Percentiles rank a stretch among this genome's conserved stretches.
phyloP scores from a whole-genome alignment of 1,140 invertebrate genomes.

The Ctenoplectra terminalis region DNA sequence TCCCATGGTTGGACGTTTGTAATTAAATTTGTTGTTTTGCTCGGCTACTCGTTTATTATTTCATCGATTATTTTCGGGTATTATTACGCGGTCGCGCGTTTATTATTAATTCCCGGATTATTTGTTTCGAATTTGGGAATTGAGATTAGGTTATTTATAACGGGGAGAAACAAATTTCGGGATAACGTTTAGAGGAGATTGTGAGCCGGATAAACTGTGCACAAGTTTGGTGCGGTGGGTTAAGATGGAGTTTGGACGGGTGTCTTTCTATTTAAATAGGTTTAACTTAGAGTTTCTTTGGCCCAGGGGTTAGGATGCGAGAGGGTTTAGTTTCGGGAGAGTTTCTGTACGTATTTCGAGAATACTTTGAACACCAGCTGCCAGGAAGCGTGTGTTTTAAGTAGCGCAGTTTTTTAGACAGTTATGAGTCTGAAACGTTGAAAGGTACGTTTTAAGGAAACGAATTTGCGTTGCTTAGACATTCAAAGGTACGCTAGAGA shows the following conservation, averaged over 20 bases:
- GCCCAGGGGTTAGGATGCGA: not conserved
- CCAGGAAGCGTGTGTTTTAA: not conserved
- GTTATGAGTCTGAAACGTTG: not conserved
- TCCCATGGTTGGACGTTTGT: not conserved
- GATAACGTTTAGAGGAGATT: not conserved
- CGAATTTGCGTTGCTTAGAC: too few species aligned
- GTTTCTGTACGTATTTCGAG: not conserved
- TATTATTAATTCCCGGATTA: slow-evolving; percentile 4
- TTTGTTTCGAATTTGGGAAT: not conserved
- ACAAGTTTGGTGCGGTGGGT: not conserved
- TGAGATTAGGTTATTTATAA: not conserved
- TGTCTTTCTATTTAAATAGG: slow-evolving; percentile 13
- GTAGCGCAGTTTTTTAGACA: not conserved
- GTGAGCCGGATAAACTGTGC: not conserved
- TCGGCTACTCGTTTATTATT: not conserved
- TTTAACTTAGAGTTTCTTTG: not conserved
- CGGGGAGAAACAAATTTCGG: not conserved
- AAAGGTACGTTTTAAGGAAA: not conserved
- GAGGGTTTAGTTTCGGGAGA: not conserved
- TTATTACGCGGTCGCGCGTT: slow-evolving; percentile 6
- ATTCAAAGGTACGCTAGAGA: too few species aligned
- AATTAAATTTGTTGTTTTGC: not conserved
- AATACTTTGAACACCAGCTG: slow-evolving; percentile 1
- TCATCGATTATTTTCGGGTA: slow-evolving; percentile 2
- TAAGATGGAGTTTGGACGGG: not conserved